Base-by-base conservation (phyloP, 2,888 invertebrate genomes). In the Lithosia quadra region DNA sequence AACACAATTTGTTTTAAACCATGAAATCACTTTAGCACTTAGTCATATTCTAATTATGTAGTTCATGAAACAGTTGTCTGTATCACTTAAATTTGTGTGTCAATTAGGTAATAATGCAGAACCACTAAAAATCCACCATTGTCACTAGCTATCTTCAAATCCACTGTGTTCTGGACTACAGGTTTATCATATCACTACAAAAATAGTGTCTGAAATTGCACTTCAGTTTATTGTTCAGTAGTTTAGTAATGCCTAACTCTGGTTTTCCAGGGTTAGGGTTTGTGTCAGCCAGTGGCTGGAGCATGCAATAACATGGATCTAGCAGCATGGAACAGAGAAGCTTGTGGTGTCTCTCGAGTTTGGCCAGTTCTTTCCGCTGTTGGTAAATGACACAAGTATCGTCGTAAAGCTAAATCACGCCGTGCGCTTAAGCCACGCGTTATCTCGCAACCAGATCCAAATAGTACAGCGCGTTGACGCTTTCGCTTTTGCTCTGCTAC, bases 381-480 rank as follows among this genome's bases (percentile, higher is more conserved):
- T 0, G 97, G 97, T 79, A 97, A 90, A 78, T 96, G 96, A 84
- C 97, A 97, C 61, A 98, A 89, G 84, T 96, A 96, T 43, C 97
- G 92, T 11, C 97, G 94, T 71, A 98, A 95, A 36, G 97, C 96
- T 69, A 98, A 92, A 88, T 98, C 98, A 65, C 97, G 95, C 22
- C 98, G 95, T 10, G 98, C 98, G 78, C 97, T 97, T 62, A 98
- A 90, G 0, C 98, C 98, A 21, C 97, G 95, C 36, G 97, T 96
- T 81, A 96, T 97, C 58, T 97, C 96, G 65, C 97, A 98, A 22
- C 97, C 97, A 58, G 97, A 96, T 83, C 96, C 96, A 72, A 96
- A 96, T 76, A 98, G 95, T 4, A 97, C 94, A 63, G 96, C 96
- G 15, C 97, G 95, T 71, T 96, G 95, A n/a, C 95, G 95, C 73